phyloP scores from a whole-genome alignment of 1,140 invertebrate genomes.

The Nylanderia fulva region DNA sequence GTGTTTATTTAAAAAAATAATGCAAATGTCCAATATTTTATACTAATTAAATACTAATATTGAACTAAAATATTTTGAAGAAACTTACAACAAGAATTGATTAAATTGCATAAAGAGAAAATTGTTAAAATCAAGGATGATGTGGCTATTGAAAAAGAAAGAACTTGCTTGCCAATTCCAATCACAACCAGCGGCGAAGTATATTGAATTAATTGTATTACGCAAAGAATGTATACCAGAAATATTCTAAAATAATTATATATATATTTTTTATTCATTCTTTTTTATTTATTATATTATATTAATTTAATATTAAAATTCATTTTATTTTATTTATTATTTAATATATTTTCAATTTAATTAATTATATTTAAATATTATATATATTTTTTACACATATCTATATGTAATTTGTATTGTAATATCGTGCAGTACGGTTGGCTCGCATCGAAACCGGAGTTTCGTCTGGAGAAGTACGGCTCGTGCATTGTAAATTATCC shows the following conservation, averaged over 20 bases:
- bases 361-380: not conserved
- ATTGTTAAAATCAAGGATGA: not conserved
- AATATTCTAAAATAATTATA: not conserved
- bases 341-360: too few relatives aligned
- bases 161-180: constrained; percentile 72
- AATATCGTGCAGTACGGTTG: constrained; percentile 76
- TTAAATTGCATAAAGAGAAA: constrained; percentile 65
- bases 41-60: too few relatives aligned
- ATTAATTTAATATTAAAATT: too few relatives aligned
- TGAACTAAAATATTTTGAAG: constrained; percentile 39
- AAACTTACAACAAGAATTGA: constrained; percentile 60
- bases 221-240: too few relatives aligned
- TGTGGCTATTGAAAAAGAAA: constrained; percentile 57
- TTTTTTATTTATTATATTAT: too few relatives aligned
- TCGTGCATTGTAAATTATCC: constrained; percentile 65
- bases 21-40: too few relatives aligned
- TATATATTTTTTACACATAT: not conserved
- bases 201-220: not conserved
- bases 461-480: constrained; percentile 76
- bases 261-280: not conserved
- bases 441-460: constrained; percentile 75
- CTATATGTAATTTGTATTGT: not conserved
- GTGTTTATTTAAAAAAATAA: too few relatives aligned
- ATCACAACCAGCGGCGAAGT: constrained; percentile 70
- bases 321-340: too few relatives aligned